Evolutionary conservation across 1,140 invertebrate species (phyloP), one percentile per base, ranked within the genome.

Genomic region (Saccostrea echinata): DNA sequence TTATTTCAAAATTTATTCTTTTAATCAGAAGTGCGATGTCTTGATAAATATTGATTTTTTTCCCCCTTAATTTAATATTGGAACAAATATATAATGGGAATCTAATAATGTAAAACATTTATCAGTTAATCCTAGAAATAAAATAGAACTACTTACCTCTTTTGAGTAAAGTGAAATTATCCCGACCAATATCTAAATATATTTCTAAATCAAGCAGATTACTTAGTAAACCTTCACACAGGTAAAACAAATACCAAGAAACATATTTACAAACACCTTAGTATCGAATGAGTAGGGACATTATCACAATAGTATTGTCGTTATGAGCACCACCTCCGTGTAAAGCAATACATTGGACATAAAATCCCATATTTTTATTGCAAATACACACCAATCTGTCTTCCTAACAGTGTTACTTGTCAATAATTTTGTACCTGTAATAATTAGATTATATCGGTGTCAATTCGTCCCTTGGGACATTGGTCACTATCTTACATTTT

Each of bases 401-500:
- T 76, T 76, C 16, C 30, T 27, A 33, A 76, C 68, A 76, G 68
- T 76, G 27, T 16, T 76, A 76, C 68, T 76, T 76, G 68, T 76
- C 68, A 76, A 76, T 76, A 76, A 76, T 76, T 76, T 76, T 76
- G 68, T 76, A 76, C 27, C 27, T 35, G 68, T 76, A 76, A 76
- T 76, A 76, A 76, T 76, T 76, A 30, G 68, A 13, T 76, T 27
- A 76, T 76, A 30, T 76, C 30, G 68, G 68, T 76, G 68, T 30
- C 68, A 76, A 76, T 76, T 76, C 68, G 68, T 76, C 9, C 68
- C 68, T 16, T 27, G 30, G 68, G 24, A 76, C 27, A 9, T 76
- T 76, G 68, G 12, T 13, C 68, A 76, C 18, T 16, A 76, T 30
- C 30, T 76, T n/a, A 27, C 13, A 27, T 27, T 76, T 76, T 76